phyloP scores from a whole-genome alignment of 2,888 invertebrate genomes.

The Rhingia rostrata region DNA sequence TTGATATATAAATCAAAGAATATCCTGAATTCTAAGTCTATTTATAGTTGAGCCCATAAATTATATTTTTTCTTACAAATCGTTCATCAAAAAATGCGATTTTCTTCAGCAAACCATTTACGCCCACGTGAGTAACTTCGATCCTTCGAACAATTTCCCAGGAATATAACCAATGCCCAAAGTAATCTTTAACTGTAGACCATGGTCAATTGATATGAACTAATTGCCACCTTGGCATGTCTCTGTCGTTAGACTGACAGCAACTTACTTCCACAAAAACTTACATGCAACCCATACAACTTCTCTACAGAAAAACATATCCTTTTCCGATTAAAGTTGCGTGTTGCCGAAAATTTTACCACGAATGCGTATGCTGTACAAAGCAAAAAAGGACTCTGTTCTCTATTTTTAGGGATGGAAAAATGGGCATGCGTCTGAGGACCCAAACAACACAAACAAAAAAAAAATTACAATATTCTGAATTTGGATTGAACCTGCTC shows the following conservation, averaged over 20 bases:
- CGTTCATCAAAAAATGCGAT: too few species aligned
- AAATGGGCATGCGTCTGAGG: slow-evolving; percentile 3
- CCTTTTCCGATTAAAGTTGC: neutral
- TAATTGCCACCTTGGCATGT: neutral
- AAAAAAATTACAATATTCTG: neutral
- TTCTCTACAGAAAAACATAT: neutral
- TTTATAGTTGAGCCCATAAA: too few species aligned
- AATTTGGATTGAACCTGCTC: neutral
- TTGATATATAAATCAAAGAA: too few species aligned
- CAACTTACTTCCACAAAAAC: neutral
- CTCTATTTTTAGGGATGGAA: slow-evolving; percentile 5
- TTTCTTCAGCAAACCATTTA: too few species aligned
- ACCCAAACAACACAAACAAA: neutral
- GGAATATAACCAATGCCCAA: too few species aligned
- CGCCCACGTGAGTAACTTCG: too few species aligned
- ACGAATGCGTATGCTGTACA: neutral
- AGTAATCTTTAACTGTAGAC: too few species aligned
- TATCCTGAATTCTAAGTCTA: too few species aligned
- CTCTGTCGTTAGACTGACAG: neutral
- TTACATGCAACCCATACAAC: neutral
- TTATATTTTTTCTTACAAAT: too few species aligned
- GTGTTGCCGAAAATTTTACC: slow-evolving; percentile 3
- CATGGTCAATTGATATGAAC: neutral
- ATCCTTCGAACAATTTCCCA: too few species aligned
- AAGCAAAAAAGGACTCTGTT: neutral